phyloP scores from a whole-genome alignment of 2,113 vertebrate species.

The Vulpes ferrilata region DNA sequence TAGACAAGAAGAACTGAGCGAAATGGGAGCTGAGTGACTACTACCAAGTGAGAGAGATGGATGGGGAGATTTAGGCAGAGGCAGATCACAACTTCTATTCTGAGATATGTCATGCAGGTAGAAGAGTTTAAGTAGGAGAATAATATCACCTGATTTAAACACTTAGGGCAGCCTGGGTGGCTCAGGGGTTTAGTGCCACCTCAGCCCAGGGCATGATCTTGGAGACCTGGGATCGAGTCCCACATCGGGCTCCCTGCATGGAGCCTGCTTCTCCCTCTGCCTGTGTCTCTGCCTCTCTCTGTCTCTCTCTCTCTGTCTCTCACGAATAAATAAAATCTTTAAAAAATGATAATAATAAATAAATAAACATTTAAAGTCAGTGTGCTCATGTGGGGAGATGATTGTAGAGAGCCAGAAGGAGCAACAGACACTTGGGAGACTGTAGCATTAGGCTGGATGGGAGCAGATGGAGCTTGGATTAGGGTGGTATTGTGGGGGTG shows the following conservation, averaged over 20 bases:
- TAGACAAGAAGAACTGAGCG: neutral
- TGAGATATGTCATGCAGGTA: neutral
- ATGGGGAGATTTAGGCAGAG: neutral
- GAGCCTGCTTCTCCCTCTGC: too few species aligned
- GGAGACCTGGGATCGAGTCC: too few species aligned
- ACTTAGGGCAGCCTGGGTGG: neutral
- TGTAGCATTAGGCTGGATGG: neutral
- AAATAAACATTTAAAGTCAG: neutral
- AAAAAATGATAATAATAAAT: too few species aligned
- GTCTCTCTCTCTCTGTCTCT: too few species aligned
- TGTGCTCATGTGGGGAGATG: neutral
- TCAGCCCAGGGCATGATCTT: too few species aligned
- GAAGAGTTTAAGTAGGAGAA: neutral
- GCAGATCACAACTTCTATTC: neutral
- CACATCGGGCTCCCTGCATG: too few species aligned
- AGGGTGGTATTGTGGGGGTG: neutral
- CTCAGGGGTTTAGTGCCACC: too few species aligned
- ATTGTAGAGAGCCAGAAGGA: neutral
- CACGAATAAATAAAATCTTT: too few species aligned
- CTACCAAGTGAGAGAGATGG: neutral
- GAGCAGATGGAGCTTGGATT: neutral
- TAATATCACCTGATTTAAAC: neutral
- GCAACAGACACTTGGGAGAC: neutral
- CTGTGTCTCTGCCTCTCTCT: too few species aligned
- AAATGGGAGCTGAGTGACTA: neutral